A percentile compares a stretch with the other conserved stretches of the same genome.
These are phyloP conservation scores for Ornithoptera priamus DNA, from an alignment of 2,888 invertebrate species.

Conservation along the genomic window DNA sequence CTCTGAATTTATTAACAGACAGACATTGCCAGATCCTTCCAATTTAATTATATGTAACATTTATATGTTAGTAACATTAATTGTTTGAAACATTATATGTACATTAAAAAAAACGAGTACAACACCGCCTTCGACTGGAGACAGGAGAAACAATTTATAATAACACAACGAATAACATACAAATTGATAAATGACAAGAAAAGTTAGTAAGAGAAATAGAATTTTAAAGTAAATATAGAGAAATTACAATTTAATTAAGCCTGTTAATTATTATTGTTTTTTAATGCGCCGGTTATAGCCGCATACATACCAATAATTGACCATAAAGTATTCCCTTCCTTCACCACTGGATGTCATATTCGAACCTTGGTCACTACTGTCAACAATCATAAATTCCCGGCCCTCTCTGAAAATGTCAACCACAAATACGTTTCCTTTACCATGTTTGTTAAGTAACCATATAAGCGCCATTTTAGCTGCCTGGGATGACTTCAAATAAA, in stretches of 20 bases:
- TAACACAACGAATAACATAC: conserved; percentile 7
- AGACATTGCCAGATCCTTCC: background rate
- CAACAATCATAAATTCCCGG: conserved; percentile 66
- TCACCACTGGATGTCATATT: conserved; percentile 57
- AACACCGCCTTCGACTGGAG: background rate
- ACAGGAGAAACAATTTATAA: conserved; percentile 8
- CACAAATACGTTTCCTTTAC: conserved; percentile 43
- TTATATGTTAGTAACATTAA: background rate
- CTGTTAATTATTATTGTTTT: conserved; percentile 5
- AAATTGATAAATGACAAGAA: conserved; percentile 3
- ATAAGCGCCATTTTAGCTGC: conserved; percentile 30
- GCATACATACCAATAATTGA: conserved; percentile 71
- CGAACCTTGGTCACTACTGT: conserved; percentile 67
- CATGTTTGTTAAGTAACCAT: conserved; percentile 28
- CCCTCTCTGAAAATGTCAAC: conserved; percentile 69
- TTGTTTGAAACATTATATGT: background rate
- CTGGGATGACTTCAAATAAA: conserved; percentile 13
- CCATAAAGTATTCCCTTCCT: conserved; percentile 65
- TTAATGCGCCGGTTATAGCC: conserved; percentile 29
- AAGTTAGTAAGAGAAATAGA: conserved; percentile 31
- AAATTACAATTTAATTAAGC: conserved; percentile 13
- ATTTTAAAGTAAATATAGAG: background rate
- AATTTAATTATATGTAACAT: background rate
- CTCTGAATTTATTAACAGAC: conserved; percentile 1
- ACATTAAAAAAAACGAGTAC: conserved; percentile 2